Conservation (phyloP, 2,888 invertebrate species). For the Acrocyrtus sp. region DNA sequence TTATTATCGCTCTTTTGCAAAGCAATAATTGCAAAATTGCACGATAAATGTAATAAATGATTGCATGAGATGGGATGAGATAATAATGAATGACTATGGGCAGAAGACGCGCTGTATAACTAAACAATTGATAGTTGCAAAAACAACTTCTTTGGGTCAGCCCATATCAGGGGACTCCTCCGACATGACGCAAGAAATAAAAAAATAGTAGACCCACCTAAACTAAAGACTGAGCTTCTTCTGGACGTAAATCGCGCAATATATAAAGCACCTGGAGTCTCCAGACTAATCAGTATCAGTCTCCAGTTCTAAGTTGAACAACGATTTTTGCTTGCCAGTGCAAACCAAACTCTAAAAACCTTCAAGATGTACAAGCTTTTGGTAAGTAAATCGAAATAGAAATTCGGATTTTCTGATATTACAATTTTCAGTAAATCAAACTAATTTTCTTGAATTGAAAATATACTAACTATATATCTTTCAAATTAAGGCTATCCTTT, state of each 20-base stretch:
- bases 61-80: slow-evolving; percentile 1
- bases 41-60: neutral
- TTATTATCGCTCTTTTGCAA: neutral
- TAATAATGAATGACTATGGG: slow-evolving; percentile 9
- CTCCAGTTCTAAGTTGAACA: slow-evolving; percentile 35
- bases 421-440: neutral
- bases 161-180: neutral
- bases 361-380: slow-evolving; percentile 51
- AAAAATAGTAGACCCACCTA: slow-evolving; percentile 4
- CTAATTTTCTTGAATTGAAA: neutral
- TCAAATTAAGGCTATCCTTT: slow-evolving; percentile 48
- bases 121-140: neutral
- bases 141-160: slow-evolving; percentile 5
- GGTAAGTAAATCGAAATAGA: slow-evolving; percentile 33
- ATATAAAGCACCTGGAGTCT: slow-evolving; percentile 18
- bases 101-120: neutral
- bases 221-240: neutral
- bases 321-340: slow-evolving; percentile 29
- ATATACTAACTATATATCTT: slow-evolving; percentile 2
- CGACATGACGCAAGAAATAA: neutral
- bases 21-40: slow-evolving; percentile 1
- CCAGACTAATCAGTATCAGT: slow-evolving; percentile 27
- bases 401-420: too few relatives aligned
- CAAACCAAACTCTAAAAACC: slow-evolving; percentile 37
- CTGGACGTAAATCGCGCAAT: slow-evolving; percentile 13